These are phyloP conservation scores for Augochlora pura DNA, from an alignment of 1,140 invertebrate species.

Conservation along the genomic window DNA sequence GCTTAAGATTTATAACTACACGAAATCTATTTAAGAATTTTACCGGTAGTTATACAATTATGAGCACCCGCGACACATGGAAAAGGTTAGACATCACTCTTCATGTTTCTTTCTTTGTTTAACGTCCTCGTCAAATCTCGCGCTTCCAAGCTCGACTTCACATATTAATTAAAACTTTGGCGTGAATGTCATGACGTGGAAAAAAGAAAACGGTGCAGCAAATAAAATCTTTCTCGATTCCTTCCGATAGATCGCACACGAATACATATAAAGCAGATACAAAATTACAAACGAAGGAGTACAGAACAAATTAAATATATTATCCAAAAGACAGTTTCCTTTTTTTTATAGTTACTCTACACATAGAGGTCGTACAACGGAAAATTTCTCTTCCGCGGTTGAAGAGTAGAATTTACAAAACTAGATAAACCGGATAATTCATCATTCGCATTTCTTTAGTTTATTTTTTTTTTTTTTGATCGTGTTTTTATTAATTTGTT, in stretches of 20 bases:
- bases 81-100: constrained; percentile 30
- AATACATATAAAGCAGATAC: constrained; percentile 13
- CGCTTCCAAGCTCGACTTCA: constrained; percentile 24
- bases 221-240: constrained; percentile 19
- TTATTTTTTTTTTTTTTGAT: background rate
- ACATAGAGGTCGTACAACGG: constrained; percentile 20
- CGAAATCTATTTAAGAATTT: constrained; percentile 38
- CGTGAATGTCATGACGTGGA: constrained; percentile 16
- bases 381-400: constrained; percentile 19
- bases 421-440: constrained; percentile 18
- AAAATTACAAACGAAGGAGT: constrained; percentile 39
- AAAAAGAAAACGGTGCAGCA: constrained; percentile 7
- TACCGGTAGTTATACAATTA: constrained; percentile 42
- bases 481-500: background rate
- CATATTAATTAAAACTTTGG: constrained; percentile 24
- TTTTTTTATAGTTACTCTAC: constrained; percentile 27
- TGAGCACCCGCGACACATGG: constrained; percentile 45
- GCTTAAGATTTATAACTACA: constrained; percentile 40
- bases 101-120: background rate
- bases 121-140: constrained; percentile 13
- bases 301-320: constrained; percentile 48
- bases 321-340: constrained; percentile 38
- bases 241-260: constrained; percentile 43
- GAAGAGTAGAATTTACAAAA: constrained; percentile 13
- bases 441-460: background rate